Conservation (phyloP, 2,888 invertebrate genomes). For the Cataglyphis rosenhaueri region DNA sequence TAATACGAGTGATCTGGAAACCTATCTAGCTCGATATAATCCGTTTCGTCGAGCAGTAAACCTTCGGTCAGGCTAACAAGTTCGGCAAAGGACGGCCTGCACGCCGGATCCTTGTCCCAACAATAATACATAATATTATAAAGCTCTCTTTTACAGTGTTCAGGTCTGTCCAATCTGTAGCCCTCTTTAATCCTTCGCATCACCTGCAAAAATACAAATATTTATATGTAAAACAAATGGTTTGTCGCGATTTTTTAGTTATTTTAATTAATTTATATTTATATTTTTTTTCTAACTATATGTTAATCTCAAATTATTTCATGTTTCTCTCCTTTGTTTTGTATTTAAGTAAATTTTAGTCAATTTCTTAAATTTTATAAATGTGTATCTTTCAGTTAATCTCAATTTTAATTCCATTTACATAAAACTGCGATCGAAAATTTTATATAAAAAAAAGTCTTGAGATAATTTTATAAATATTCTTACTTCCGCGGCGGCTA, state of each 20-base stretch:
- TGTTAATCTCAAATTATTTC: neutral
- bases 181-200: slow-evolving; percentile 91
- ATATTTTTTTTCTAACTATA: neutral
- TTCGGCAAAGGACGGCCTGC: slow-evolving; percentile 94
- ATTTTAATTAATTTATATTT: slow-evolving; percentile 5
- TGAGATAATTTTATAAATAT: neutral
- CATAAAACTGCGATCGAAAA: neutral
- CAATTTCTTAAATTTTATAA: neutral
- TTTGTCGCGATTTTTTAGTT: neutral
- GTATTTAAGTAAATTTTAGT: neutral
- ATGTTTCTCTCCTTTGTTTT: neutral
- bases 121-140: slow-evolving; percentile 98
- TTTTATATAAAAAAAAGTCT: neutral
- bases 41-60: slow-evolving; percentile 94
- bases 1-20: slow-evolving; percentile 98
- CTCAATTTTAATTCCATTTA: neutral
- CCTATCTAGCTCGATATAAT: slow-evolving; percentile 96
- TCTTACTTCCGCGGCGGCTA: slow-evolving; percentile 95
- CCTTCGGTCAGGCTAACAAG: slow-evolving; percentile 93
- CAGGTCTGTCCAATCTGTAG: slow-evolving; percentile 95
- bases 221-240: neutral
- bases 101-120: slow-evolving; percentile 95
- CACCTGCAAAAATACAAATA: slow-evolving; percentile 87
- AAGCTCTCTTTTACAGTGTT: slow-evolving; percentile 96
- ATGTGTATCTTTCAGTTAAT: neutral